phyloP scores from a whole-genome alignment of 2,888 invertebrate species.

The Aquatica leii region DNA sequence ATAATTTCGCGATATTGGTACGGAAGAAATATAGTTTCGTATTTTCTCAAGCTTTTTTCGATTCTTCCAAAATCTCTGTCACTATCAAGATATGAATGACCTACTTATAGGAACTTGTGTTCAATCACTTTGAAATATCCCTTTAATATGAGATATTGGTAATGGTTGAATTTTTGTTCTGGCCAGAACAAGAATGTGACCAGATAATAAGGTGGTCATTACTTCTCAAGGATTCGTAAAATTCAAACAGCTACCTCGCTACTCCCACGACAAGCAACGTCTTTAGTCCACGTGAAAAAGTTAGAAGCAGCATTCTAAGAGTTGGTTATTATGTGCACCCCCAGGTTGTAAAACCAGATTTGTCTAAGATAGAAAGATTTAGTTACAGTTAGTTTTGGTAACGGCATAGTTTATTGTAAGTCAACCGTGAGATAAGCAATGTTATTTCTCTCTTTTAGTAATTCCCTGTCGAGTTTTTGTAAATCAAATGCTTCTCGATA shows the following conservation, averaged over 20 bases:
- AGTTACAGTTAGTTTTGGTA: conserved; percentile 3
- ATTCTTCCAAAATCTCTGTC: conserved; percentile 48
- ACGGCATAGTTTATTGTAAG: neutral
- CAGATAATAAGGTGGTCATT: conserved; percentile 37
- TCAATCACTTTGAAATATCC: no score
- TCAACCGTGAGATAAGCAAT: neutral
- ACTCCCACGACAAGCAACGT: neutral
- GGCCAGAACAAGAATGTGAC: conserved; percentile 47
- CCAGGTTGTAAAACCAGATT: conserved; percentile 7
- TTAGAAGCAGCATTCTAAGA: neutral
- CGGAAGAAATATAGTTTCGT: neutral
- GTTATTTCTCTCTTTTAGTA: neutral
- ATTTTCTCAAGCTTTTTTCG: conserved; percentile 43
- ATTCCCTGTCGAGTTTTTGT: neutral
- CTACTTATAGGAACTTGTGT: no score
- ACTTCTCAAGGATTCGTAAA: neutral
- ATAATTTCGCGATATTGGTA: no score
- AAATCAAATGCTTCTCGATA: neutral
- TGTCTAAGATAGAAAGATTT: conserved; percentile 6
- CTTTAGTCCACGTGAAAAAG: conserved; percentile 10
- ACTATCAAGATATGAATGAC: no score
- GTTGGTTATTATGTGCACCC: neutral
- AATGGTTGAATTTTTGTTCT: no score
- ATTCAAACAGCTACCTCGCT: neutral
- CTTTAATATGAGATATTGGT: no score